Base-by-base conservation (phyloP, 2,797 vertebrate genomes). In the Pteropus rufus region DNA sequence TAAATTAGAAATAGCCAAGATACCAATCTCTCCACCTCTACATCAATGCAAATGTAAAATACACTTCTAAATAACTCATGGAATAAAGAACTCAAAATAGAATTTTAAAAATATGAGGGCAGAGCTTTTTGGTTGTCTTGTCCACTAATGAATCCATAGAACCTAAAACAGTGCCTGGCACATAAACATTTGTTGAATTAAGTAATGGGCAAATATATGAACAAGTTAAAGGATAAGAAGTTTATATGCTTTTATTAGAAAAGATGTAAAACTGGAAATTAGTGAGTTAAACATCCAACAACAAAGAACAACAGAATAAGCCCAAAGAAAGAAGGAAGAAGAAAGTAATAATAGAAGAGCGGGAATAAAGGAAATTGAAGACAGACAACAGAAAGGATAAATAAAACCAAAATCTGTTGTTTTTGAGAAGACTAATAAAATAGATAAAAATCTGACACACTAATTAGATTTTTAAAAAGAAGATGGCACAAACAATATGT, bases 1-100 rank as follows among this genome's bases (percentile, higher is more conserved):
- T 49, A 79, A 89, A 58, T 77, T 76, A 94, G 49, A 96, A 96
- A 92, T 64, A 80, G 49, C 65, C 21, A 90, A 31, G 75, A 76
- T 24, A 90, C 4, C 46, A 92, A 90, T 8, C n/a, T 44, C 41
- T 21, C 64, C 14, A 29, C 12, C 6, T 23, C 46, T 7, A 70
- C 12, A 39, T 69, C 69, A 64, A 34, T 5, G 62, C 34, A 89
- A 90, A 88, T 72, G 9, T 49, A 82, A 94, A 84, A 49, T 15
- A 88, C 0, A n/a, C 56, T 87, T 73, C 10, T 79, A 80, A 90
- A 77, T 26, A 89, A 85, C 9, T 87, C 60, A 91, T 11, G 15
- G 8, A 87, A 94, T 58, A 85, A 90, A 91, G 34, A n/a, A 81
- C n/a, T 84, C 23, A 49, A 75, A 93, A 41, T 41, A 39, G 79